Percentiles rank a stretch among this genome's conserved stretches.
These are phyloP conservation scores for Cromileptes altivelis DNA, from an alignment of 2,113 vertebrate genomes.

Conservation along the genomic window DNA sequence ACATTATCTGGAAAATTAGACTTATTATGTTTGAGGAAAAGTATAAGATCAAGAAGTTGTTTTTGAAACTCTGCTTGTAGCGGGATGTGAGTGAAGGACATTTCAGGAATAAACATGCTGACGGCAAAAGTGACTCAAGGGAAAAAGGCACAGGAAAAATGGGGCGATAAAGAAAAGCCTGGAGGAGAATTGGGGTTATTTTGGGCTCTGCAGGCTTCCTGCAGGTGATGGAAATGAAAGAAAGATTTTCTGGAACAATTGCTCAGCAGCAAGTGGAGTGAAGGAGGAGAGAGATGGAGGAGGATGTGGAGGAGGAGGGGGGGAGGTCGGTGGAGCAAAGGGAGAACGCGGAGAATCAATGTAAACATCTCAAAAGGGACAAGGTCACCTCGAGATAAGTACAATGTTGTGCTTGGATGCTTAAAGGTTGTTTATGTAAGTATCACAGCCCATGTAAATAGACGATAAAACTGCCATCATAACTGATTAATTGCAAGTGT, in stretches of 20 bases:
- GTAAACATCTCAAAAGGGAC: constrained; percentile 64
- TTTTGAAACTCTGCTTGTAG: constrained; percentile 34
- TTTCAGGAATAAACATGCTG: constrained; percentile 73
- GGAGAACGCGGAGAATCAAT: constrained; percentile 35
- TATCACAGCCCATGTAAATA: constrained; percentile 41
- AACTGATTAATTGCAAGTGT: constrained; percentile 40
- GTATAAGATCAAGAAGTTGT: constrained; percentile 35
- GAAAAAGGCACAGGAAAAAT: constrained; percentile 81
- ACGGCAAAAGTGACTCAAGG: constrained; percentile 71
- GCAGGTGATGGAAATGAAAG: constrained; percentile 86
- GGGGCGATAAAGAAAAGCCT: constrained; percentile 76
- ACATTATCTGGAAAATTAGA: background rate
- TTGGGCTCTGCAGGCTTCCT: constrained; percentile 81
- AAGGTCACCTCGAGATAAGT: constrained; percentile 53
- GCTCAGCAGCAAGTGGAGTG: constrained; percentile 67
- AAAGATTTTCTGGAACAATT: constrained; percentile 81
- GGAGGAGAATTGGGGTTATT: constrained; percentile 80
- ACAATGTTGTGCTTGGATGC: constrained; percentile 36
- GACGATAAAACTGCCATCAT: constrained; percentile 44
- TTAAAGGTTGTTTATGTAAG: constrained; percentile 47
- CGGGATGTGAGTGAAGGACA: constrained; percentile 59
- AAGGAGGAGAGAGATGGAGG: constrained; percentile 60
- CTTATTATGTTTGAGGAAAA: constrained; percentile 25
- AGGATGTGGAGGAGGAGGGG: constrained; percentile 39
- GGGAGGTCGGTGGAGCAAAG: constrained; percentile 13